These are phyloP conservation scores for Stenurella melanura DNA, from an alignment of 2,888 invertebrate species.

Conservation along the genomic window DNA sequence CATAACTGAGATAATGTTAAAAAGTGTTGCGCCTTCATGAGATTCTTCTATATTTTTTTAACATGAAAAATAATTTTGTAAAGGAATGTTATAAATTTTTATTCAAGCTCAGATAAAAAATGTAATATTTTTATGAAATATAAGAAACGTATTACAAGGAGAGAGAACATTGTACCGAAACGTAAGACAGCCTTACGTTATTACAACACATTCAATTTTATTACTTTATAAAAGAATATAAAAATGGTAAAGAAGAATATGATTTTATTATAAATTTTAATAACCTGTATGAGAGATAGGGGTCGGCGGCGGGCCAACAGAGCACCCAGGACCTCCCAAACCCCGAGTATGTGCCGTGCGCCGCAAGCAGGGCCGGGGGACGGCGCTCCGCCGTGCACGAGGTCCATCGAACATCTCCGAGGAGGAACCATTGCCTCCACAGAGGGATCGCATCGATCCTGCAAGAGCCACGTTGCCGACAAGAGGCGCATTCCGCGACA, in stretches of 20 bases:
- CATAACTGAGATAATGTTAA: too few relatives aligned
- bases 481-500: slow-evolving; percentile 65
- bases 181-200: slow-evolving; percentile 3
- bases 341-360: slow-evolving; percentile 50
- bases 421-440: slow-evolving; percentile 66
- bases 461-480: slow-evolving; percentile 64
- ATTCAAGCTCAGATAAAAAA: not conserved
- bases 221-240: slow-evolving; percentile 36
- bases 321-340: slow-evolving; percentile 42
- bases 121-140: slow-evolving; percentile 6
- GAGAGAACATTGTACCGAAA: not conserved
- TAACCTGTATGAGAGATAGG: slow-evolving; percentile 51
- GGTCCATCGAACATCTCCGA: slow-evolving; percentile 67
- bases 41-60: too few relatives aligned
- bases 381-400: slow-evolving; percentile 58
- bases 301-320: slow-evolving; percentile 32
- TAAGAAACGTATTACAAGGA: not conserved
- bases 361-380: slow-evolving; percentile 53
- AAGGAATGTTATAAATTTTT: not conserved
- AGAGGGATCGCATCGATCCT: slow-evolving; percentile 65
- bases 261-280: slow-evolving; percentile 56
- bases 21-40: too few relatives aligned
- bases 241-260: slow-evolving; percentile 33
- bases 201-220: slow-evolving; percentile 37
- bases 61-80: slow-evolving; percentile 1